Percentiles rank a stretch among this genome's conserved stretches.
These are phyloP conservation scores for Phalacrocorax pelagicus DNA, from an alignment of 2,113 vertebrate genomes.

Conservation along the genomic window DNA sequence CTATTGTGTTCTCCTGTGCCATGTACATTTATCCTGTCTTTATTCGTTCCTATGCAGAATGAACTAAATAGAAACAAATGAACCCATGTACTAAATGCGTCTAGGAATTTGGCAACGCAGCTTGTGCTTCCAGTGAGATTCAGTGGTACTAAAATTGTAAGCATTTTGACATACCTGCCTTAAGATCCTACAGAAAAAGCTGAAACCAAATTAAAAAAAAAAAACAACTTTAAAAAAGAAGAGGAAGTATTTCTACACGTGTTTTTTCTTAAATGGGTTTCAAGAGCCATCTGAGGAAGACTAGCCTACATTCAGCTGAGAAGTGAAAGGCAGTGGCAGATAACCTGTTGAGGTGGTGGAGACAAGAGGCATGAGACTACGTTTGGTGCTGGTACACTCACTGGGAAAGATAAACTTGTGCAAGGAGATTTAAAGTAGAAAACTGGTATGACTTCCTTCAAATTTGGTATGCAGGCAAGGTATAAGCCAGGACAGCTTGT, in stretches of 20 bases:
- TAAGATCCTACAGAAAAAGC: neutral
- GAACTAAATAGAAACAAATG: neutral
- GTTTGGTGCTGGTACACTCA: neutral
- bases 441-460: neutral
- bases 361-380: neutral
- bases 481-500: neutral
- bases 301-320: neutral
- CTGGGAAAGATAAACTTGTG: neutral
- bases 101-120: neutral
- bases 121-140: neutral
- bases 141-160: neutral
- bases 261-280: neutral
- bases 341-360: neutral
- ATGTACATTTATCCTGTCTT: neutral
- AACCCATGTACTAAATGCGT: neutral
- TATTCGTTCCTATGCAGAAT: neutral
- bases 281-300: neutral
- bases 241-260: neutral
- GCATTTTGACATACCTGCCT: neutral
- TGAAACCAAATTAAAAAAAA: neutral
- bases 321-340: neutral
- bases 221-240: neutral
- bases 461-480: neutral
- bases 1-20: neutral
- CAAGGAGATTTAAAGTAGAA: neutral